These are phyloP conservation scores for Idaea aversata DNA, from an alignment of 2,888 invertebrate genomes.

Conservation along the genomic window DNA sequence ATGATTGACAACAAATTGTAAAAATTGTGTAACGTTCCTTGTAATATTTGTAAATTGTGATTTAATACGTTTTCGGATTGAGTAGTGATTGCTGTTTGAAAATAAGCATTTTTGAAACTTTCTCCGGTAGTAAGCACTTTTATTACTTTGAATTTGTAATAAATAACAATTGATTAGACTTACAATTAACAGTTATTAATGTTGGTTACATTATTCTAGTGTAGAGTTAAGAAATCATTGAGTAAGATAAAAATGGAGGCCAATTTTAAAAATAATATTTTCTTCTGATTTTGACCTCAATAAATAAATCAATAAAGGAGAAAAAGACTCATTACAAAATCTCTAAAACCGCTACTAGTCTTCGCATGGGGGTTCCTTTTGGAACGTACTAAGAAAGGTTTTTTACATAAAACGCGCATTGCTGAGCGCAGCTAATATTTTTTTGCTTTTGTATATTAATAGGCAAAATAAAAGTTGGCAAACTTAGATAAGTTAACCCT, in stretches of 20 bases:
- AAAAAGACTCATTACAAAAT: no score
- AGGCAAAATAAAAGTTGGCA: no score
- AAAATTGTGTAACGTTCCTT: not conserved
- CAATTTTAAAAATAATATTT: no score
- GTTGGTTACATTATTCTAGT: conserved; percentile 3
- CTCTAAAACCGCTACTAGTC: no score
- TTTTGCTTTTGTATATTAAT: no score
- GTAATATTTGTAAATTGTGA: not conserved
- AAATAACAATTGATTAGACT: conserved; percentile 1
- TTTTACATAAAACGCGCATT: no score
- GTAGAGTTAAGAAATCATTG: not conserved
- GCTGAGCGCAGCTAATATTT: no score
- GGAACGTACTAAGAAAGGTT: no score
- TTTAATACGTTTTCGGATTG: not conserved
- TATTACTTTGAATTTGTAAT: not conserved
- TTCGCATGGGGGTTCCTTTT: no score
- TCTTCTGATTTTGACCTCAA: no score
- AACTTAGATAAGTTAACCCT: no score
- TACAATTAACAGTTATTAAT: not conserved
- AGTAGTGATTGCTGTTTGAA: not conserved
- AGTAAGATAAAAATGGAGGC: not conserved
- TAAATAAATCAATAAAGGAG: no score
- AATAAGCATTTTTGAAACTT: not conserved
- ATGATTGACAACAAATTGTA: conserved; percentile 1
- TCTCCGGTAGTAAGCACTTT: not conserved